phyloP scores from a whole-genome alignment of 1,140 invertebrate species.

The Gonioctena quinquepunctata region DNA sequence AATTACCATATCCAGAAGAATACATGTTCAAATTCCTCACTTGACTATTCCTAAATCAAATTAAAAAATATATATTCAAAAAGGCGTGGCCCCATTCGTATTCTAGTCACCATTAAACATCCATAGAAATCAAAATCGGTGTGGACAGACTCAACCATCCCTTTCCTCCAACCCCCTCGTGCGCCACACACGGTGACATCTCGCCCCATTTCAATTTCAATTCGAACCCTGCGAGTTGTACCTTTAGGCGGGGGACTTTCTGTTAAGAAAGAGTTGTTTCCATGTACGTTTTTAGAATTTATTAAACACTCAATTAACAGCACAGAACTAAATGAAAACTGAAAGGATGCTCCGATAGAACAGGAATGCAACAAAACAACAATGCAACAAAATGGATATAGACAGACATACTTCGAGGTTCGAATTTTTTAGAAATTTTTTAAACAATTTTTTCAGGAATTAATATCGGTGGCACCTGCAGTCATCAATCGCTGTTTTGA shows the following conservation, averaged over 20 bases:
- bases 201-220: background rate
- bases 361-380: too few species aligned
- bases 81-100: background rate
- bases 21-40: background rate
- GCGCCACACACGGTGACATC: slow-evolving; percentile 27
- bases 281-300: too few species aligned
- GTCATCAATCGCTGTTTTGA: too few species aligned
- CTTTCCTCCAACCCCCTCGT: background rate
- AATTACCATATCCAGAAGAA: background rate
- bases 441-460: too few species aligned
- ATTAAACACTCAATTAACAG: too few species aligned
- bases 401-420: too few species aligned
- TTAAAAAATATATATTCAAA: background rate
- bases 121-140: background rate
- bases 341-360: too few species aligned
- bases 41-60: background rate
- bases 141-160: background rate
- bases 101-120: background rate
- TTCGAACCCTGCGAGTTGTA: background rate
- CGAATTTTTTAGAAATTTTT: too few species aligned
- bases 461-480: too few species aligned
- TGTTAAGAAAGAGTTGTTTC: slow-evolving; percentile 22
- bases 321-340: too few species aligned
- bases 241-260: slow-evolving; percentile 3
- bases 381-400: too few species aligned